These are phyloP conservation scores for Tetramorium bicarinatum DNA, from an alignment of 2,888 invertebrate species.

Conservation along the genomic window DNA sequence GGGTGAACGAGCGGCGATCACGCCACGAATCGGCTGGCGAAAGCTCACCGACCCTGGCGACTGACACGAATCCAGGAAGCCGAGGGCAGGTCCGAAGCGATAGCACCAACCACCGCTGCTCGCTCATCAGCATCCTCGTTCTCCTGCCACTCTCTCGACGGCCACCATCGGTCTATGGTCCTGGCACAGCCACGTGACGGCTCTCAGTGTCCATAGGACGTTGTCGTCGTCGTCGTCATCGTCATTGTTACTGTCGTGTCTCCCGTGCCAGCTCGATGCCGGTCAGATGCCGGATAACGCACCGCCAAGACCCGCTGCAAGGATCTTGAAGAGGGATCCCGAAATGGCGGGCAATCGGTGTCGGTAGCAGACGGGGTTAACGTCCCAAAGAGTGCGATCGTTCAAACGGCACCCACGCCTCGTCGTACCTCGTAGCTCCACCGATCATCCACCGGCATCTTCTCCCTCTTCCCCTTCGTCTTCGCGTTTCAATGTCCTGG, in stretches of 20 bases:
- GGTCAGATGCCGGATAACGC: slow-evolving; percentile 75
- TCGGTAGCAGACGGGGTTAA: slow-evolving; percentile 85
- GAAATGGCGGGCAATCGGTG: slow-evolving; percentile 84
- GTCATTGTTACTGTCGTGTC: slow-evolving; percentile 21
- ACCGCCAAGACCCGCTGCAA: slow-evolving; percentile 62
- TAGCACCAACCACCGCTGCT: slow-evolving; percentile 81
- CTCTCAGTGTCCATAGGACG: background rate
- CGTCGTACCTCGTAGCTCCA: slow-evolving; percentile 54
- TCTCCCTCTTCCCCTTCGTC: slow-evolving; percentile 17
- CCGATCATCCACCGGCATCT: slow-evolving; percentile 40
- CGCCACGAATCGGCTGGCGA: slow-evolving; percentile 86
- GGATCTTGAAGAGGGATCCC: slow-evolving; percentile 77
- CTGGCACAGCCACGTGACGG: slow-evolving; percentile 30
- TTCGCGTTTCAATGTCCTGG: slow-evolving; percentile 13
- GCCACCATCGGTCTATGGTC: slow-evolving; percentile 13
- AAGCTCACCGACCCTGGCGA: slow-evolving; percentile 88
- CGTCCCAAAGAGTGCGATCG: slow-evolving; percentile 53
- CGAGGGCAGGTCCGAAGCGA: slow-evolving; percentile 80
- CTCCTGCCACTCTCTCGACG: slow-evolving; percentile 60
- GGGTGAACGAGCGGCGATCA: slow-evolving; percentile 82
- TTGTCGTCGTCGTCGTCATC: slow-evolving; percentile 10
- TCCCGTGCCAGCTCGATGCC: slow-evolving; percentile 65
- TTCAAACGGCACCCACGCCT: slow-evolving; percentile 37
- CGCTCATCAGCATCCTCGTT: slow-evolving; percentile 64
- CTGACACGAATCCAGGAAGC: slow-evolving; percentile 87